Evolutionary conservation across 2,888 invertebrate species (phyloP), one percentile per base, ranked within the genome.

Genomic region (Drosophila peninsularis): DNA sequence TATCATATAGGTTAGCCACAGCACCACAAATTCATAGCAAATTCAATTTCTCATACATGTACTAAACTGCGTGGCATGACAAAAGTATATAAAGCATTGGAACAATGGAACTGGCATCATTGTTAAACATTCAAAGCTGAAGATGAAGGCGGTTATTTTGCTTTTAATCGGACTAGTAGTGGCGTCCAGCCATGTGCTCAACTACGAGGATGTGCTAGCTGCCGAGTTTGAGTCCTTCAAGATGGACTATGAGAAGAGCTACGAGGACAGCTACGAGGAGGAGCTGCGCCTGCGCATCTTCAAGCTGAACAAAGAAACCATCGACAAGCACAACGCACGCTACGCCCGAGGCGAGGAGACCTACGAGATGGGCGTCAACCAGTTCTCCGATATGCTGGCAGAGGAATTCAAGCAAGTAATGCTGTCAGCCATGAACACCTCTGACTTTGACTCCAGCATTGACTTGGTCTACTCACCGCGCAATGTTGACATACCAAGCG

Each of bases 221-320:
- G 19, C 27, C 9, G 70, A 73, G 34, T 73, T 72, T 10, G 13
- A 39, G 0, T 5, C 49, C 11, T 82, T 72, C 7, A 79, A 94
- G 93, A 91, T 94, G 50, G 93, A 94, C 86, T 95, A 95, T 91
- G 91, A 92, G 21, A 96, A 96, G 91, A 73, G 82, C 0, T 97
- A 97, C 90, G 93, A 93, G 0, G 95, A 93, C 83, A 94, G 95
- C 3, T 93, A 94, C 0, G 97, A 97, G 89, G 97, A 98, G 90
- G 94, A 94, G 80, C 96, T 96, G 93, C 95, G 97, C 56, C 94
- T 96, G 95, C 97, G 97, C 93, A 96, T 97, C 81, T 98, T 95
- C 91, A 94, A 96, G 92, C 97, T 97, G 90, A 98, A 98, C 92
- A 95, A 95, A 85, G 95, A 95, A 87, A 95, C 95, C 91, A 95